Percentiles rank a stretch among this genome's conserved stretches.
Evolutionary conservation across 2,888 invertebrate genomes (phyloP).

Genomic region (Rutpela maculata): DNA sequence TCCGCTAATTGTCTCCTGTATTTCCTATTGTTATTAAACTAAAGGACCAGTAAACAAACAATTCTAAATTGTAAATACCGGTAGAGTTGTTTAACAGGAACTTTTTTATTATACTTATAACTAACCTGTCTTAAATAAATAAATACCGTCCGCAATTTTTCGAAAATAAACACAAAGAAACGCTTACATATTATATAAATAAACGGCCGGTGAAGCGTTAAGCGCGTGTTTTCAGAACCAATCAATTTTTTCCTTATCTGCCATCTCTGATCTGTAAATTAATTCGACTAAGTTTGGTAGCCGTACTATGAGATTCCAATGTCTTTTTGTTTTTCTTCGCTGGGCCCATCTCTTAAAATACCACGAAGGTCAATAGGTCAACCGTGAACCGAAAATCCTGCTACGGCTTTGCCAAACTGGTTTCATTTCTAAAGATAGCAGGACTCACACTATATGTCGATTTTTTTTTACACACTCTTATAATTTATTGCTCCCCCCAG

Average conservation of each 20-base stretch:
- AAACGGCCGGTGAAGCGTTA: conserved; percentile 25
- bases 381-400: conserved; percentile 38
- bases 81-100: background rate
- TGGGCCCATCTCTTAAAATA: conserved; percentile 35
- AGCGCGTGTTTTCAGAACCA: conserved; percentile 17
- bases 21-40: too few species aligned
- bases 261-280: conserved; percentile 18
- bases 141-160: background rate
- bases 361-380: conserved; percentile 41
- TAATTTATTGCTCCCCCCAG: conserved; percentile 32
- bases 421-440: conserved; percentile 38
- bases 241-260: conserved; percentile 26
- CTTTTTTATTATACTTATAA: background rate
- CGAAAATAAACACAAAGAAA: background rate
- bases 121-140: background rate
- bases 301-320: conserved; percentile 32
- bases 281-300: conserved; percentile 35
- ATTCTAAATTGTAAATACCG: background rate
- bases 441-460: conserved; percentile 26
- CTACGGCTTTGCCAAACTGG: conserved; percentile 34
- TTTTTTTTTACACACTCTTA: conserved; percentile 31
- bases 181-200: background rate
- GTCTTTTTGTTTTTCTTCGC: conserved; percentile 20
- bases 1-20: too few species aligned
- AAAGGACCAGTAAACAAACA: background rate